Evolutionary conservation across 2,797 vertebrate genomes (phyloP), one percentile per base, ranked within the genome.

Genomic region (Melanitta fusca): DNA sequence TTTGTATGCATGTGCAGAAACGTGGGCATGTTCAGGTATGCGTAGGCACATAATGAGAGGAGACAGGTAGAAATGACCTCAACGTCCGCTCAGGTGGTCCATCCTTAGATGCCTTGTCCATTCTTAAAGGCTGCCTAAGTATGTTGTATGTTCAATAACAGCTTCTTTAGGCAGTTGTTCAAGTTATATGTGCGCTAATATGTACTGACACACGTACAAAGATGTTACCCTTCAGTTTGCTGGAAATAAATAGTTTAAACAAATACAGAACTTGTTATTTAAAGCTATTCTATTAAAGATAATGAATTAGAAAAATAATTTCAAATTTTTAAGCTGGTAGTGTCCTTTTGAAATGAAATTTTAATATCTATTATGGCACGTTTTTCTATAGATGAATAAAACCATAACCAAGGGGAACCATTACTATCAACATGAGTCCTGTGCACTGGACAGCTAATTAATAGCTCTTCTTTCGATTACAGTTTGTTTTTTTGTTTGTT

Each of bases 371-470:
- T 88, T 84, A 93, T 86, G 43, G 41, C 36, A 62, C 66, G 45
- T 84, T 96, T 95, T 96, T 80, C 68, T 79, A 79, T 56, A 36
- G 88, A 93, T 77, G 77, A 79, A 77, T 81, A 81, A 92, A 94
- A 84, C 47, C 43, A 73, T 75, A 80, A 88, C 88, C 77, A 75
- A 89, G 30, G 62, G 89, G 66, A 96, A 92, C 70, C 58, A 86
- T 79, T 81, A 72, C 51, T 58, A 92, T 75, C 87, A 84, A 81
- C 82, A 79, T n/a, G 73, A 92, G 80, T 85, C 85, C 87, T 72
- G 82, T 30, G 62, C 72, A 83, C 41, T 5, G 45, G 92, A 91
- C 66, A 95, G 85, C 85, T 88, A 90, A 97, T 96, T 96, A 96
- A 97, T 28, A 91, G 65, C 32, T 92, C 70, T 79, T 84, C 66